These are phyloP conservation scores for Drosophila micromelanica DNA, from an alignment of 1,140 invertebrate genomes.

Conservation along the genomic window DNA sequence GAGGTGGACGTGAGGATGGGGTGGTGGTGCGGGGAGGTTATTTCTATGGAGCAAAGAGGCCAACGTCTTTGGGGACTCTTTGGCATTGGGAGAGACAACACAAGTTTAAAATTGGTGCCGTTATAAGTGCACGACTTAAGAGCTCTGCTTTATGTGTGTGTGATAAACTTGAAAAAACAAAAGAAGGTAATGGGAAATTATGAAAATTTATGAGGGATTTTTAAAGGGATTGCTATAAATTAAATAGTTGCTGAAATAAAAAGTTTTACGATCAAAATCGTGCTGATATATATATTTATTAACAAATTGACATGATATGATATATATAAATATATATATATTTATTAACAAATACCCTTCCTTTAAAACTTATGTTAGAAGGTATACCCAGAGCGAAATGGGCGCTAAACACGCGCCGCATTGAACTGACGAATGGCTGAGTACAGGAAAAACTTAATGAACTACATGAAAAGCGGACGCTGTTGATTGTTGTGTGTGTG, in stretches of 20 bases:
- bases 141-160: conserved; percentile 2
- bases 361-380: too few species aligned
- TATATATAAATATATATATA: too few species aligned
- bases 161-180: conserved; percentile 1
- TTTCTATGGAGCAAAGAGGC: not conserved
- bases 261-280: too few species aligned
- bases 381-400: conserved; percentile 9
- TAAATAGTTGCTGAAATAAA: not conserved
- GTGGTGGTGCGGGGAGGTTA: conserved; percentile 5
- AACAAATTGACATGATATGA: too few species aligned
- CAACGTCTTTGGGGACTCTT: conserved; percentile 30
- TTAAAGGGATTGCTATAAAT: not conserved
- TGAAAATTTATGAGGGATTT: not conserved
- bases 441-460: conserved; percentile 71
- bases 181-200: not conserved
- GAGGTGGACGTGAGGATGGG: not conserved
- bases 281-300: too few species aligned
- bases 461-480: conserved; percentile 63
- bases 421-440: conserved; percentile 25
- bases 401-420: conserved; percentile 2
- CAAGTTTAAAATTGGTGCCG: conserved; percentile 4
- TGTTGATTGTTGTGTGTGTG: conserved; percentile 40
- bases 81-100: conserved; percentile 26
- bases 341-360: not conserved
- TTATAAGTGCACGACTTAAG: conserved; percentile 6